These are phyloP conservation scores for Lutjanus erythropterus DNA, from an alignment of 2,113 vertebrate genomes.

Conservation along the genomic window DNA sequence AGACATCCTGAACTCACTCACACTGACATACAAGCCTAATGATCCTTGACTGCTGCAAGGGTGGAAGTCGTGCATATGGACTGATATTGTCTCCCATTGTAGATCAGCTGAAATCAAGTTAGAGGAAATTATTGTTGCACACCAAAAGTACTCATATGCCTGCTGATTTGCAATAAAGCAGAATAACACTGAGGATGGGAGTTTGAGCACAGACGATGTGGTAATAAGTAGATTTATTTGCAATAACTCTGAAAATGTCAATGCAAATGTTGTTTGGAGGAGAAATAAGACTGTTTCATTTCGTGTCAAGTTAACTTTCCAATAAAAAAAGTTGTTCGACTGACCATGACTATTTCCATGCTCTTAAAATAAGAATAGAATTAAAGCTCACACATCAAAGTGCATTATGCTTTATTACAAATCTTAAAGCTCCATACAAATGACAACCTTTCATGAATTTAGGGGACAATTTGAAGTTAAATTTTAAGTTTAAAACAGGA, in stretches of 20 bases:
- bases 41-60: conserved; percentile 24
- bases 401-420: conserved; percentile 30
- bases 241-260: conserved; percentile 41
- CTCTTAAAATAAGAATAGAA: conserved; percentile 11
- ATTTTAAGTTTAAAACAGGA: conserved; percentile 32
- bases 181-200: conserved; percentile 6
- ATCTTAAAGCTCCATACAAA: neutral
- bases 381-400: conserved; percentile 2
- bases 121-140: conserved; percentile 37
- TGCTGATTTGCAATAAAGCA: conserved; percentile 46
- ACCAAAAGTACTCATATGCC: conserved; percentile 16
- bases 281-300: conserved; percentile 28
- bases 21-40: conserved; percentile 25
- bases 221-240: conserved; percentile 49
- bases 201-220: conserved; percentile 8
- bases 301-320: conserved; percentile 10
- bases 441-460: conserved; percentile 23
- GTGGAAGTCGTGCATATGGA: conserved; percentile 3
- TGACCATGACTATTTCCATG: neutral
- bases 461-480: conserved; percentile 5
- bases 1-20: neutral
- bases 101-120: conserved; percentile 53
- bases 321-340: neutral
- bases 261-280: conserved; percentile 34
- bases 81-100: conserved; percentile 31